Percentiles rank a stretch among this genome's conserved stretches.
These are phyloP conservation scores for Carpatolechia fugitivella DNA, from an alignment of 2,888 invertebrate genomes.

Conservation along the genomic window DNA sequence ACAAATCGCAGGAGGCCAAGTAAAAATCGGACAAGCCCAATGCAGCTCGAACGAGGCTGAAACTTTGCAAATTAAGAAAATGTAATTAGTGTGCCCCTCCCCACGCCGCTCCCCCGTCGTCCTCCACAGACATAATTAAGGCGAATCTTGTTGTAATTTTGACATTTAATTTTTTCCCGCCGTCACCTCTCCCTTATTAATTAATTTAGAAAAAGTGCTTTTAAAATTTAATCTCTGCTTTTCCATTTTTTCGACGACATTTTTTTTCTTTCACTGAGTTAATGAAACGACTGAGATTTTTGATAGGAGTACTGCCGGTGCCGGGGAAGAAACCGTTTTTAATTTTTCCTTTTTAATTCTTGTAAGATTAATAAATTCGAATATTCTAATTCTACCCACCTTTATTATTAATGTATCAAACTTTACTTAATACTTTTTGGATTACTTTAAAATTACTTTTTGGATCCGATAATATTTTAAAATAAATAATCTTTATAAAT, in stretches of 20 bases:
- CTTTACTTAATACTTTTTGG: conserved; percentile 21
- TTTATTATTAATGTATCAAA: conserved; percentile 42
- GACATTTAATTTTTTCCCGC: conserved; percentile 74
- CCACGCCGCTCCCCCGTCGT: conserved; percentile 26
- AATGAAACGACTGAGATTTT: conserved; percentile 71
- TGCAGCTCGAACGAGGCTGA: conserved; percentile 35
- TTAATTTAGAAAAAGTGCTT: conserved; percentile 71
- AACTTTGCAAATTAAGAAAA: conserved; percentile 78
- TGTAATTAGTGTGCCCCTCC: conserved; percentile 63
- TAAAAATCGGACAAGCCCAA: conserved; percentile 40
- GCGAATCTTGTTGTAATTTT: conserved; percentile 77
- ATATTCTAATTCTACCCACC: conserved; percentile 24
- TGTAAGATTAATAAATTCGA: conserved; percentile 48
- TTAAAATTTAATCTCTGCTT: conserved; percentile 74
- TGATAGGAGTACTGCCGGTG: conserved; percentile 47
- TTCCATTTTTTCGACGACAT: conserved; percentile 57
- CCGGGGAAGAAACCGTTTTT: conserved; percentile 32
- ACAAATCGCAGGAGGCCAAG: conserved; percentile 30
- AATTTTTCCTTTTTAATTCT: conserved; percentile 40
- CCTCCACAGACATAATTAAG: conserved; percentile 69
- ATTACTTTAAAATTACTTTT: not conserved
- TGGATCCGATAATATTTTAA: too few relatives aligned
- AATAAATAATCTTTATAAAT: too few relatives aligned
- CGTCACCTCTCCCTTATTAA: conserved; percentile 68
- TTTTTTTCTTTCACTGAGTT: conserved; percentile 51